Percentiles rank a stretch among this genome's conserved stretches.
Evolutionary conservation across 2,888 invertebrate species (phyloP).

Genomic region (Dolomedes plantarius): DNA sequence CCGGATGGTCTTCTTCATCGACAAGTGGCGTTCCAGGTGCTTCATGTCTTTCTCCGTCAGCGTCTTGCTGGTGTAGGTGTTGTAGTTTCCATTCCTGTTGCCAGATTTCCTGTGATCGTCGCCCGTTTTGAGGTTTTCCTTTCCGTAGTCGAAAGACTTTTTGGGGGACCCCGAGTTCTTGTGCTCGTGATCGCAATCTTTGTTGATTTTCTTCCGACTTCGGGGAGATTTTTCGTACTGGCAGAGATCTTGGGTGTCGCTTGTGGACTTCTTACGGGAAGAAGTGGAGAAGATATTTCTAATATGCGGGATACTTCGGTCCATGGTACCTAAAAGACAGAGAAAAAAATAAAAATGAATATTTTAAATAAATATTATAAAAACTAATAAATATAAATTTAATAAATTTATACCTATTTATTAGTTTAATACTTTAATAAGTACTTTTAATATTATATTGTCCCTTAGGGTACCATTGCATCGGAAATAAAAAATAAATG

Average conservation of each 20-base stretch:
- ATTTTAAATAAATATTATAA: no score
- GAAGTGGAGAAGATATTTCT: constrained; percentile 62
- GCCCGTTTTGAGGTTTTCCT: constrained; percentile 18
- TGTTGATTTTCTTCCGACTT: constrained; percentile 28
- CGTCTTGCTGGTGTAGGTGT: constrained; percentile 67
- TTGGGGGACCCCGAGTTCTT: constrained; percentile 20
- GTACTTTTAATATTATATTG: no score
- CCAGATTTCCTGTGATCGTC: constrained; percentile 1
- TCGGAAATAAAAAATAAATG: no score
- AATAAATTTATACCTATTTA: no score
- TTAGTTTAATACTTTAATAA: no score
- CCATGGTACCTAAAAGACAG: constrained; percentile 48
- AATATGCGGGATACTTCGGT: constrained; percentile 68
- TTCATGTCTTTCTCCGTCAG: constrained; percentile 79
- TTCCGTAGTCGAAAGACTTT: constrained; percentile 15
- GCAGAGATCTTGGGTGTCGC: constrained; percentile 63
- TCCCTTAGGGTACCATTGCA: no score
- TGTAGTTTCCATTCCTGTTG: constrained; percentile 42
- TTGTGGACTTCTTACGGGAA: constrained; percentile 47
- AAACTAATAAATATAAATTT: no score
- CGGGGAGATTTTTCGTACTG: constrained; percentile 66
- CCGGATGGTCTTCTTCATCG: constrained; percentile 90
- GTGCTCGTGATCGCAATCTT: not conserved
- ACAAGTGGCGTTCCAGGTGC: constrained; percentile 87
- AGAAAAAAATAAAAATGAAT: not conserved